A percentile compares a stretch with the other conserved stretches of the same genome.
These are phyloP conservation scores for Centroberyx gerrardi DNA, from an alignment of 2,797 vertebrate genomes.

Conservation along the genomic window DNA sequence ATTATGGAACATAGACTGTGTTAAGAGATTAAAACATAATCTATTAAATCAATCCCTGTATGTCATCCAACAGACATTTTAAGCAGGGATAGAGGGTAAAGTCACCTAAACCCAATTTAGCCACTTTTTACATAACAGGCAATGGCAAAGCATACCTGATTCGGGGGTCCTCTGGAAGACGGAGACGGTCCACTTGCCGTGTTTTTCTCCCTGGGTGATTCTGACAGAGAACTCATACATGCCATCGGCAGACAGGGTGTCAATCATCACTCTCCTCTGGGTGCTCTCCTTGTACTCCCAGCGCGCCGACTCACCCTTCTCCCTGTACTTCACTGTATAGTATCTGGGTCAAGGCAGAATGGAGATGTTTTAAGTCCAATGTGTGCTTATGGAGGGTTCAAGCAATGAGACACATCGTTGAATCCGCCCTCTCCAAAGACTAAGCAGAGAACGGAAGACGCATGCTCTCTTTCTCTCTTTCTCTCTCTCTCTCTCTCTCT, in stretches of 20 bases:
- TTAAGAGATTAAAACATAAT: not conserved
- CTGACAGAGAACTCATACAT: constrained; percentile 98
- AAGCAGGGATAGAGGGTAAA: not conserved
- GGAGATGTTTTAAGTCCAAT: not conserved
- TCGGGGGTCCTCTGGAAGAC: constrained; percentile 98
- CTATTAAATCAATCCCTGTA: not conserved
- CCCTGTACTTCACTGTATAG: constrained; percentile 93
- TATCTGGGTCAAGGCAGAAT: constrained; percentile 79
- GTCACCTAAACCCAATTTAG: not conserved
- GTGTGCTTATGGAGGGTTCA: not conserved
- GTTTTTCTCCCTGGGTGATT: constrained; percentile 89
- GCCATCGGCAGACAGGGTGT: constrained; percentile 91
- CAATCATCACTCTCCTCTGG: constrained; percentile 90
- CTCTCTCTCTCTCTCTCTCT: not conserved
- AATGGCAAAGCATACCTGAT: constrained; percentile 86
- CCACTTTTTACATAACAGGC: not conserved
- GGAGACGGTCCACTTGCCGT: constrained; percentile 94
- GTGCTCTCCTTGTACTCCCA: constrained; percentile 94
- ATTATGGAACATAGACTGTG: not conserved
- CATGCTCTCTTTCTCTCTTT: not conserved
- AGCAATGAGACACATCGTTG: not conserved
- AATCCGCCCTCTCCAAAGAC: not conserved
- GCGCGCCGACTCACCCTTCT: constrained; percentile 95
- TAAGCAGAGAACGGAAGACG: too few species aligned
- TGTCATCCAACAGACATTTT: not conserved